Evolutionary conservation across 2,797 vertebrate genomes (phyloP).

Genomic region (Kryptolebias ocellatus): DNA sequence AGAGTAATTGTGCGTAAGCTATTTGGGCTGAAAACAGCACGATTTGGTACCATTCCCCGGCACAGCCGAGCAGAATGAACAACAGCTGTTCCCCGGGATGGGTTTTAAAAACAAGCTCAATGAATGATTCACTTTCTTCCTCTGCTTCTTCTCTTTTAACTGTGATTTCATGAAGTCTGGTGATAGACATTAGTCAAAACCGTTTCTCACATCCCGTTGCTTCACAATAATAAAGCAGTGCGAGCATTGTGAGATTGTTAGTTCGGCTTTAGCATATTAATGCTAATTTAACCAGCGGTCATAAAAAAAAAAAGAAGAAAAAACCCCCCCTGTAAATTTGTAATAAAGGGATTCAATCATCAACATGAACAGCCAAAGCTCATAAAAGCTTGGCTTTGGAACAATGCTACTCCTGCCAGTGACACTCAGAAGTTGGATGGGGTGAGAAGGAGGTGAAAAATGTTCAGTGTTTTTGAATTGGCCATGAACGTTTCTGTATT

Average conservation of each 20-base stretch:
- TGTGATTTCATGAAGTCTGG: slow-evolving; percentile 49
- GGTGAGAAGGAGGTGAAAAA: slow-evolving; percentile 31
- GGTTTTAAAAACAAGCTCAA: slow-evolving; percentile 71
- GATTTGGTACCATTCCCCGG: slow-evolving; percentile 85
- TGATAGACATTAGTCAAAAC: slow-evolving; percentile 41
- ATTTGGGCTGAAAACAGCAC: slow-evolving; percentile 87
- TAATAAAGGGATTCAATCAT: slow-evolving; percentile 65
- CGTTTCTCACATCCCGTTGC: slow-evolving; percentile 21
- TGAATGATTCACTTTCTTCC: slow-evolving; percentile 45
- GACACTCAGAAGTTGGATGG: slow-evolving; percentile 57
- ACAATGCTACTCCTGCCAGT: slow-evolving; percentile 55
- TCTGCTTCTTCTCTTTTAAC: slow-evolving; percentile 24
- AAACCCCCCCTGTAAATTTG: slow-evolving; percentile 24
- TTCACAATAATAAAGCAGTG: slow-evolving; percentile 12
- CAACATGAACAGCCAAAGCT: slow-evolving; percentile 51
- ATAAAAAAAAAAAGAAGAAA: slow-evolving; percentile 37
- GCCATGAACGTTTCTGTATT: slow-evolving; percentile 58
- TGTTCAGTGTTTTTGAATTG: slow-evolving; percentile 49
- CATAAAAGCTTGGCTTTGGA: slow-evolving; percentile 65
- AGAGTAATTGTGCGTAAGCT: slow-evolving; percentile 88
- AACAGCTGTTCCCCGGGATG: slow-evolving; percentile 83
- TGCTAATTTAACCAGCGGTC: slow-evolving; percentile 51
- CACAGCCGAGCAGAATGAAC: slow-evolving; percentile 86
- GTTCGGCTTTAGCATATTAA: slow-evolving; percentile 32
- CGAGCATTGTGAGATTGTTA: slow-evolving; percentile 40